phyloP scores from a whole-genome alignment of 2,797 vertebrate genomes.

The Chaetophractus vellerosus region DNA sequence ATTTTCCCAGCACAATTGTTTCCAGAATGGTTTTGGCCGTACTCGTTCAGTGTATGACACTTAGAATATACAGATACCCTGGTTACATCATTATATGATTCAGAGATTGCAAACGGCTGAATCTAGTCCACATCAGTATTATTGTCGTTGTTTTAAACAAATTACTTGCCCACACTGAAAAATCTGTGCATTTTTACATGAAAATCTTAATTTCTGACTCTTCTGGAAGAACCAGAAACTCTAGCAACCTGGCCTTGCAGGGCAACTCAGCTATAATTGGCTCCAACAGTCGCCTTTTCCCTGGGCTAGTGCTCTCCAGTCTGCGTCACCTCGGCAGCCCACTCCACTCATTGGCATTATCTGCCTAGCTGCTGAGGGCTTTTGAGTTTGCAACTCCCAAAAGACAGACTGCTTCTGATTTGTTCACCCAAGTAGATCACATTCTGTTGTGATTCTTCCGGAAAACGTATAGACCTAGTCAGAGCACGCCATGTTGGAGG shows the following conservation, averaged over 20 bases:
- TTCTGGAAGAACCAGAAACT: neutral
- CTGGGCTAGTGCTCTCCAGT: neutral
- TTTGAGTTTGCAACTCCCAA: slow-evolving; percentile 31
- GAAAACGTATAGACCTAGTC: slow-evolving; percentile 57
- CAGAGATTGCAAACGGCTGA: neutral
- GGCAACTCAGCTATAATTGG: neutral
- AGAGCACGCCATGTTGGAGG: slow-evolving; percentile 53
- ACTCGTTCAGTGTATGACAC: neutral
- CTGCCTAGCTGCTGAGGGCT: neutral
- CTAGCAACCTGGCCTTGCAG: neutral
- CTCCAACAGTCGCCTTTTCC: neutral
- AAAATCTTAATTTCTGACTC: neutral
- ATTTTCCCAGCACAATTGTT: neutral
- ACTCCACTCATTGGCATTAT: neutral
- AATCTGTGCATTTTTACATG: neutral
- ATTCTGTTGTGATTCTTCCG: slow-evolving; percentile 20
- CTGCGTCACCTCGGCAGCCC: neutral
- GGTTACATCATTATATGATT: no score
- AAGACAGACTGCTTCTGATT: neutral
- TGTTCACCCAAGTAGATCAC: neutral
- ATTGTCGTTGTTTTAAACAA: neutral
- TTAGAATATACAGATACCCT: neutral
- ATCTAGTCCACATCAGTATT: neutral
- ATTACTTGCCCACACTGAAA: neutral
- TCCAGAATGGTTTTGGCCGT: neutral